phyloP scores from a whole-genome alignment of 2,888 invertebrate genomes.

The Erannis defoliaria region DNA sequence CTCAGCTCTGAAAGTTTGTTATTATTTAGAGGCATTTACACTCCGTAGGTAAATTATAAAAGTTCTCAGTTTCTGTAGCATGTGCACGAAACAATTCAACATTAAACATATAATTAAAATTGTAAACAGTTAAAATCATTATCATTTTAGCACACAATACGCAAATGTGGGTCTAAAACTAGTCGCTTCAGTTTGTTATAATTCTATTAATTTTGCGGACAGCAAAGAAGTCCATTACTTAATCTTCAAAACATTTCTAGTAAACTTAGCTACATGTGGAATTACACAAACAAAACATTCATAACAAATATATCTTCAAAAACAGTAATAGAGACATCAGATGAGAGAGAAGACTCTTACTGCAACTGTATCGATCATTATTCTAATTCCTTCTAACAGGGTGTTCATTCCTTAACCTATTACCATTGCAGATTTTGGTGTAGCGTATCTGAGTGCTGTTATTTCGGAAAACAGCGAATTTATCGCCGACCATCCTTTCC shows the following conservation, averaged over 20 bases:
- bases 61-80: constrained; percentile 5
- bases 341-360: no score
- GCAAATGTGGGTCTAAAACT: no score
- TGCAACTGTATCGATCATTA: neutral
- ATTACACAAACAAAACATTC: neutral
- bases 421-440: constrained; percentile 31
- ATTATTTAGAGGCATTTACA: constrained; percentile 37
- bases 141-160: no score
- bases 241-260: no score
- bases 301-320: no score
- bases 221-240: no score
- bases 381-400: neutral
- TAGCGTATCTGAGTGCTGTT: constrained; percentile 44
- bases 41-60: constrained; percentile 30
- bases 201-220: no score
- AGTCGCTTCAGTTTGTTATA: no score
- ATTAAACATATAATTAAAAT: neutral
- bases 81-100: neutral
- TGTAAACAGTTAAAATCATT: no score
- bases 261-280: no score
- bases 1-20: constrained; percentile 3
- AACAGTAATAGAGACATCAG: no score
- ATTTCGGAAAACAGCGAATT: constrained; percentile 41
- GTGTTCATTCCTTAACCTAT: constrained; percentile 5
- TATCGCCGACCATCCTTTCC: constrained; percentile 63